Evolutionary conservation across 2,113 vertebrate genomes (phyloP), one percentile per base, ranked within the genome.

Genomic region (Serilophus lunatus): DNA sequence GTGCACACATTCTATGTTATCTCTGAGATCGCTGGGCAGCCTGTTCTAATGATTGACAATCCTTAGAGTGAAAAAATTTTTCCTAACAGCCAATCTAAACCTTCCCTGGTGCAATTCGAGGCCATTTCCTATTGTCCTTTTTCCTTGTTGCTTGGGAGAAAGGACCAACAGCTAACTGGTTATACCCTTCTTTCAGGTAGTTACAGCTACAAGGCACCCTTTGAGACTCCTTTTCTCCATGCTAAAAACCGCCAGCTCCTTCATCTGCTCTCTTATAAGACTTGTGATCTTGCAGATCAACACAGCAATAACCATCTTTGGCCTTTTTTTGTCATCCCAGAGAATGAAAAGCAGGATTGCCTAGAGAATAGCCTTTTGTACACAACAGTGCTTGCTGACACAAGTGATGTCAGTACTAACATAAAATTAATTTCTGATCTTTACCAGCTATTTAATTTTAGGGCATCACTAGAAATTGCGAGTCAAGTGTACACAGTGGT

Each of bases 121-220:
- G 12, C 28, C 1, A 45, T 53, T 61, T 60, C 16, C 14, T 69
- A 23, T 69, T 53, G 8, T 33, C 18, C 28, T 38, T 38, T 53
- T 6, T 9, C 6, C 12, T 5, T 10, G 28, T 5, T 61, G 22
- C 26, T n/a, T 61, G 63, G 23, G 47, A 53, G 64, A 45, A 61
- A 61, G 28, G 38, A 45, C 13, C 0, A 0, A 38, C 33, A 22
- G 26, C 51, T 45, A 53, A 23, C 38, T 10, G 5, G 9, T 9
- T 18, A 45, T 22, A 47, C 20, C 20, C 45, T 10, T 47, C 45
- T 47, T 47, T 47, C 45, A 47, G 45, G 45, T 47, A 22, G 44
- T 47, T 22, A 47, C 22, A 47, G 45, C 45, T 47, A 47, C 45
- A 47, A 47, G 45, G 45, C 18, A 22, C 45, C 19, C 20, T 47